Base-by-base conservation (phyloP, 2,888 invertebrate species). In the Saturnia japonica region DNA sequence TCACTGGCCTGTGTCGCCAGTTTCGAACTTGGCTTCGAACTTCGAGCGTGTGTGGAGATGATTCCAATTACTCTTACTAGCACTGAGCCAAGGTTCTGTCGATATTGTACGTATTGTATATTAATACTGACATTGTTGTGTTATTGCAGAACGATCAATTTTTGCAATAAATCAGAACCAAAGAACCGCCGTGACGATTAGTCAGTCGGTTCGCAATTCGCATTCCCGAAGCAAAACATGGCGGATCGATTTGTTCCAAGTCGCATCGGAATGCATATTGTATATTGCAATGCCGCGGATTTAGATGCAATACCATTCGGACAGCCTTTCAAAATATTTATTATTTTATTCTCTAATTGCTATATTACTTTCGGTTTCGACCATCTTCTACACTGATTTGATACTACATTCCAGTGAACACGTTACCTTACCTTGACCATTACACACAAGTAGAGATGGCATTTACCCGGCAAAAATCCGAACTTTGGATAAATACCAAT, bases 241-340 rank as follows among this genome's bases (percentile, higher is more conserved):
- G 68, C 62, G 70, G 74, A 80, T 78, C 82, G 77, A 82, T 82
- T 82, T 76, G 80, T 75, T 75, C 68, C 77, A 68, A 76, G 75
- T 75, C 74, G 73, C 76, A 43, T 11, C 68, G 80, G 82, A 80
- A 82, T 82, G 82, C 76, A 74, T 77, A 77, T 77, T 70, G 54
- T 22, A 72, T 74, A 34, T 28, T n/a, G 62, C 62, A 34, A 12
- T 11, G 19, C 34, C 22, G 19, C 19, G 64, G 64, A 64, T 64
- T 64, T 40, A 34, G 19, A 64, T 57, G 57, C 57, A 57, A 25
- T 28, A 25, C 57, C 0, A 25, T 64, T 64, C 40, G n/a, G 19
- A 28, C 25, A 6, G 25, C 57, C 25, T 60, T 57, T 57, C 51
- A 54, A 54, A 54, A 54, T 54, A 54, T 54, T 54, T 22, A 54